A percentile compares a stretch with the other conserved stretches of the same genome.
These are phyloP conservation scores for Drosophila glabriapex DNA, from an alignment of 2,888 invertebrate genomes.

Conservation along the genomic window DNA sequence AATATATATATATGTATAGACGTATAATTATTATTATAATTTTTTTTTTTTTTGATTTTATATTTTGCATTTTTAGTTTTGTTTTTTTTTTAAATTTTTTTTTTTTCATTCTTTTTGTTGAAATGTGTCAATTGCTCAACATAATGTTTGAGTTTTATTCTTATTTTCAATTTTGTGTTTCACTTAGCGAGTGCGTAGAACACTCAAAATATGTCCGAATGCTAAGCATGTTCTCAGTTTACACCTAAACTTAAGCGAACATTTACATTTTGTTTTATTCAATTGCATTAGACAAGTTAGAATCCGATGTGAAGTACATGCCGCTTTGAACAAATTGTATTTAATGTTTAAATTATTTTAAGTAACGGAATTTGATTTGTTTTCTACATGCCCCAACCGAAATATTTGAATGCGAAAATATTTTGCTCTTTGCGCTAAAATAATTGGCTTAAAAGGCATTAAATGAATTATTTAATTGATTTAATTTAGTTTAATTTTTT, in stretches of 20 bases:
- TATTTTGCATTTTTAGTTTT: conserved; percentile 52
- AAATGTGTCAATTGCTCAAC: conserved; percentile 62
- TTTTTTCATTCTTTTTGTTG: conserved; percentile 26
- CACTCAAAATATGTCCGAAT: conserved; percentile 75
- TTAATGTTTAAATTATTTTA: conserved; percentile 56
- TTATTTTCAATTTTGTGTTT: conserved; percentile 30
- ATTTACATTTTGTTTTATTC: conserved; percentile 13
- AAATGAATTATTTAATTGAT: conserved; percentile 52
- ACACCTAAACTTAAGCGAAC: conserved; percentile 36
- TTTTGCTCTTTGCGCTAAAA: conserved; percentile 42
- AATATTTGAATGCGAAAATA: conserved; percentile 33
- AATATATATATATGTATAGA: conserved; percentile 55
- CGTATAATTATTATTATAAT: conserved; percentile 17
- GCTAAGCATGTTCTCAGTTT: conserved; percentile 65
- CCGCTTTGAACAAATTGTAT: conserved; percentile 49
- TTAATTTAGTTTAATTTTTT: conserved; percentile 50
- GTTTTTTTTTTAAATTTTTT: conserved; percentile 27
- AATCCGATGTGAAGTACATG: conserved; percentile 61
- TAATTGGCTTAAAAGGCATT: conserved; percentile 67
- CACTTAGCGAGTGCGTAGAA: conserved; percentile 53
- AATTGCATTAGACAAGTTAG: conserved; percentile 30
- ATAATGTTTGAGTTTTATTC: conserved; percentile 32
- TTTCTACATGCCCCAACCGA: conserved; percentile 28
- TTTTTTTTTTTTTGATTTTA: conserved; percentile 23
- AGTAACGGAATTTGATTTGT: conserved; percentile 69